Base-by-base conservation (phyloP, 37 sponge, comb jelly and placozoan genomes). In the Beroe ovata region DNA sequence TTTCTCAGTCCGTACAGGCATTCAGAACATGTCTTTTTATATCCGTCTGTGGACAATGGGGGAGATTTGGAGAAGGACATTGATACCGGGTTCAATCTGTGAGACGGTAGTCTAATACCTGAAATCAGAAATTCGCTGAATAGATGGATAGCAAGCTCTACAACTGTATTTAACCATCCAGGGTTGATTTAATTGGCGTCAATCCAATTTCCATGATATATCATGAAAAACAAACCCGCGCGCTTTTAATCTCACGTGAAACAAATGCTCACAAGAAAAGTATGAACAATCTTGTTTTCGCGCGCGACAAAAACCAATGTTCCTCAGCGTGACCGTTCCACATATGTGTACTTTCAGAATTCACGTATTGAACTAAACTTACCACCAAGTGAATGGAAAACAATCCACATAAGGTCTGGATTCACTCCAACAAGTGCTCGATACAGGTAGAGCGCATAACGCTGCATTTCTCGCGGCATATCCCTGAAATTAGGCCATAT, bases 371-470 rank as follows among this genome's bases (percentile, higher is more conserved):
- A n/a, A n/a, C n/a, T 47, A 6, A 47, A 34, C 69, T 33, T 18
- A 77, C 84, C 84, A 42, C 84, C 84, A 14, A 77, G 84, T n/a
- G 84, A 77, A 54, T 77, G 84, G 4, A 77, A 42, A 18, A 77
- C 84, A 30, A 77, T 36, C 84, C 84, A 77, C 84, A 77, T 77
- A 4, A 77, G 84, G 25, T 77, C 84, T 40, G 84, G 84, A 25
- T 77, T 77, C 8, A 77, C 84, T 22, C 84, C 84, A 77, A 42
- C 42, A 3, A 77, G 38, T 22, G 84, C 84, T n/a, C 84, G 21
- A 42, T 42, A 77, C n/a, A 77, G 84, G 54, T 77, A 77, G 1
- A 77, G 54, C 28, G 54, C 84, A 29, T 77, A 42, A n/a, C 84
- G 16, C 84, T 77, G 84, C 28, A 77, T 39, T 19, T 77, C 84